Base-by-base conservation (phyloP, 2,888 invertebrate species). In the Miltochrista miniata region DNA sequence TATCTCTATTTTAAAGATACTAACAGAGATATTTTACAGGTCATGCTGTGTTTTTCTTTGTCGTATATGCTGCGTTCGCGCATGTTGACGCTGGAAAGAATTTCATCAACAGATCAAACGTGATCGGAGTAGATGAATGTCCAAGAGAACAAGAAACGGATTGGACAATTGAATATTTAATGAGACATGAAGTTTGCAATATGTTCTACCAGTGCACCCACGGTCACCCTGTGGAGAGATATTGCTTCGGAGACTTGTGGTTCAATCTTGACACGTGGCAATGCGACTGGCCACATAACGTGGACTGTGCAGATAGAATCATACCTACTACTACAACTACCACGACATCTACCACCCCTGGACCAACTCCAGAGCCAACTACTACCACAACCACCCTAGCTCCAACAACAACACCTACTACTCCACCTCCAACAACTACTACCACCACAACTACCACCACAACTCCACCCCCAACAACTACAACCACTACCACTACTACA, bases 171-270 rank as follows among this genome's bases (percentile, higher is more conserved):
- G 87, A 87, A 56, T 90, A 92, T 72, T 93, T 94, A 49, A 87
- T 94, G 0, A 92, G 91, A 15, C 90, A 90, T 43, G 87, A 83
- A 0, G 87, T 92, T 45, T 95, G 95, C 70, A 85, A 93, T 50
- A 94, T 92, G 70, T 95, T 93, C 76, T 89, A 95, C 48, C 94
- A 94, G 69, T 95, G 95, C 70, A 93, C 94, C 79, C 93, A 93
- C 57, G 95, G 94, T 3, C 62, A 85, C 0, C 94, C 93, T 0
- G 76, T 93, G 1, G 94, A 93, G 62, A 92, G 93, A 68, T 69
- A 72, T 0, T 95, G 95, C 62, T 93, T 93, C 0, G 63, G 76
- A 0, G 92, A 90, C 11, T 83, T 95, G 0, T 83, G 92, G 40
- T 95, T 94, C 78, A 93, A 93, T 48, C 76, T 92, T 5, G 82